Percentiles rank a stretch among this genome's conserved stretches.
These are phyloP conservation scores for Pristionchus japonicus DNA, from an alignment of 2,888 invertebrate species.

Conservation along the genomic window DNA sequence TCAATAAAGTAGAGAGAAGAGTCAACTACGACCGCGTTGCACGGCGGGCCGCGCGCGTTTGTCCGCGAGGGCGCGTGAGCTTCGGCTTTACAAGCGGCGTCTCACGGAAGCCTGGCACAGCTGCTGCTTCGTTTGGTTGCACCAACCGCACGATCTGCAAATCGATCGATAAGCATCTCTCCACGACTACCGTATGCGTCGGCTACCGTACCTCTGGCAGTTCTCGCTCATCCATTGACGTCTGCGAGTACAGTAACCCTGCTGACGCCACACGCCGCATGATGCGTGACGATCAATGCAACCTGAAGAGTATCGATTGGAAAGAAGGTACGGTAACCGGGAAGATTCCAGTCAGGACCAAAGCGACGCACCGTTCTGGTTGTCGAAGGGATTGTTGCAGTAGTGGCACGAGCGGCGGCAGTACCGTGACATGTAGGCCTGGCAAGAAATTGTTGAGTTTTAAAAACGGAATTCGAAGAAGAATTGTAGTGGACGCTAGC, in stretches of 20 bases:
- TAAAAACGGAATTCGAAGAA: too few species aligned
- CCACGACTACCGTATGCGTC: background rate
- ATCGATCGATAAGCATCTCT: background rate
- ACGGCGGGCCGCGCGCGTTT: background rate
- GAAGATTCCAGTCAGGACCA: background rate
- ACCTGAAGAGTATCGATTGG: conserved; percentile 54
- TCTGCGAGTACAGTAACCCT: conserved; percentile 69
- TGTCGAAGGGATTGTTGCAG: conserved; percentile 56
- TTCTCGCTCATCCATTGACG: conserved; percentile 72
- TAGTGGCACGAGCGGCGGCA: conserved; percentile 70
- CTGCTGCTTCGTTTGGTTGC: conserved; percentile 66
- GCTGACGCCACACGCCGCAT: conserved; percentile 69
- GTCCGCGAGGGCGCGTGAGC: background rate
- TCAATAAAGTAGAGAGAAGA: background rate
- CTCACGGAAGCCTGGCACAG: conserved; percentile 60
- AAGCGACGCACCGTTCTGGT: conserved; percentile 21
- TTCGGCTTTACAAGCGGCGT: conserved; percentile 29
- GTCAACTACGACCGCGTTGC: conserved; percentile 20
- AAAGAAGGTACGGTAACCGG: background rate
- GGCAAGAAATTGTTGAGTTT: background rate
- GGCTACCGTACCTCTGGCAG: conserved; percentile 55
- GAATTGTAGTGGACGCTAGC: background rate
- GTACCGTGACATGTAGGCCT: conserved; percentile 70
- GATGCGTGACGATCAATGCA: conserved; percentile 72
- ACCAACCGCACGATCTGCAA: conserved; percentile 69